Evolutionary conservation across 2,888 invertebrate species (phyloP), one percentile per base, ranked within the genome.

Genomic region (Galeopsomyia nigrocyanea): DNA sequence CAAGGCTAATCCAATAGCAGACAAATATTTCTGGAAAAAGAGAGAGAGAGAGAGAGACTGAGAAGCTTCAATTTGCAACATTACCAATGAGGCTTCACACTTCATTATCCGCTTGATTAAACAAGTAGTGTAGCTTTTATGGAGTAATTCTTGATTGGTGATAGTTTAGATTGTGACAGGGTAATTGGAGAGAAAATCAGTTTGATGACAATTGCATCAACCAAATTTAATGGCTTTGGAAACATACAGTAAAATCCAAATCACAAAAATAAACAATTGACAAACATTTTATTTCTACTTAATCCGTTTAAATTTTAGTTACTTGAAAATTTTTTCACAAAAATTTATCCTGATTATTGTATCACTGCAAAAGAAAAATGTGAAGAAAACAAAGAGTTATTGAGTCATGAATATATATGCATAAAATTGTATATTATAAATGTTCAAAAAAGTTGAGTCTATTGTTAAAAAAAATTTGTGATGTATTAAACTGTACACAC

Each of bases 1-100:
- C 80, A 79, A 82, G 79, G 79, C 77, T 78, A 78, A 75, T 71
- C 62, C 66, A 68, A 73, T 67, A 73, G 58, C 64, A 71, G 62
- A 68, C 57, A 69, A 73, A 76, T 73, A 70, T 62, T 74, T 67
- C 57, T 67, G 50, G 53, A 72, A 63, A 66, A 65, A 69, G 53
- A 66, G 26, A 39, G 57, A 26, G 53, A 72, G 58, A 66, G 61
- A 69, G 53, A 66, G 26, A 39, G 57, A 26, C 46, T 64, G 47
- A 68, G 63, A 64, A 22, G 51, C 39, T 63, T 72, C 61, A 49
- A 62, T 51, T 66, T 66, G 16, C 57, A 2, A 53, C 50, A 56
- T 68, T 47, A 55, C 22, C 22, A 2, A 56, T 22, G 16, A 13
- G 47, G 49, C 21, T 65, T 65, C 9, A n/a, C 10, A 7, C 22